These are phyloP conservation scores for Ericerus pela DNA, from an alignment of 1,140 invertebrate genomes.

Conservation along the genomic window DNA sequence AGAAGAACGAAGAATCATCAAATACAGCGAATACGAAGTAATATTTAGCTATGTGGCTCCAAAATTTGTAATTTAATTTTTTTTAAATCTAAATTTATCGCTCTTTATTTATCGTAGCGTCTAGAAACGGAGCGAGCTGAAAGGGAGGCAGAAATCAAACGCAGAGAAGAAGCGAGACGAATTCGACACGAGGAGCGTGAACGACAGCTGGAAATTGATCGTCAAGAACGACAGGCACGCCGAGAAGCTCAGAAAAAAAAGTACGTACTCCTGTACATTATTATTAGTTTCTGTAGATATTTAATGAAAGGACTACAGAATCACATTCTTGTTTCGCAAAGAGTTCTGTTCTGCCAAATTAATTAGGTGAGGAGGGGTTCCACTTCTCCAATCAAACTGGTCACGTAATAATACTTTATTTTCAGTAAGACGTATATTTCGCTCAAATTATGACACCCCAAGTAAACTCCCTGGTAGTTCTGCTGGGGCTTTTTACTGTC, in stretches of 20 bases:
- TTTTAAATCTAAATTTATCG: not conserved
- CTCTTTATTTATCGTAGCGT: slow-evolving; percentile 32
- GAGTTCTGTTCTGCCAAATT: no score
- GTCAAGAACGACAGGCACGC: not conserved
- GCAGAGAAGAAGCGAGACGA: slow-evolving; percentile 41
- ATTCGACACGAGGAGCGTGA: slow-evolving; percentile 39
- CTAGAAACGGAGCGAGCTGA: slow-evolving; percentile 45
- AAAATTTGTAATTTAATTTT: not conserved
- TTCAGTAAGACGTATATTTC: no score
- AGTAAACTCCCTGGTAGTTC: no score
- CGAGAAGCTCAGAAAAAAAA: slow-evolving; percentile 4
- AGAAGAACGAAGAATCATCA: slow-evolving; percentile 65
- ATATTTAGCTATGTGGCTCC: not conserved
- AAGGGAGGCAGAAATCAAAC: slow-evolving; percentile 43
- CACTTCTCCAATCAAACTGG: no score
- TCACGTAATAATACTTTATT: no score
- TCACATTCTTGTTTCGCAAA: no score
- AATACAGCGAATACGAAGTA: slow-evolving; percentile 63
- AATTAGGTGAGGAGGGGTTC: no score
- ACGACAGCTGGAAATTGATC: slow-evolving; percentile 16
- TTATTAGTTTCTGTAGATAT: no score
- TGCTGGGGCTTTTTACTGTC: no score
- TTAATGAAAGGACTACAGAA: no score
- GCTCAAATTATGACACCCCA: no score
- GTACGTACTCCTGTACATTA: no score